A percentile compares a stretch with the other conserved stretches of the same genome.
Evolutionary conservation across 2,797 vertebrate species (phyloP).

Genomic region (Taeniopygia guttata): DNA sequence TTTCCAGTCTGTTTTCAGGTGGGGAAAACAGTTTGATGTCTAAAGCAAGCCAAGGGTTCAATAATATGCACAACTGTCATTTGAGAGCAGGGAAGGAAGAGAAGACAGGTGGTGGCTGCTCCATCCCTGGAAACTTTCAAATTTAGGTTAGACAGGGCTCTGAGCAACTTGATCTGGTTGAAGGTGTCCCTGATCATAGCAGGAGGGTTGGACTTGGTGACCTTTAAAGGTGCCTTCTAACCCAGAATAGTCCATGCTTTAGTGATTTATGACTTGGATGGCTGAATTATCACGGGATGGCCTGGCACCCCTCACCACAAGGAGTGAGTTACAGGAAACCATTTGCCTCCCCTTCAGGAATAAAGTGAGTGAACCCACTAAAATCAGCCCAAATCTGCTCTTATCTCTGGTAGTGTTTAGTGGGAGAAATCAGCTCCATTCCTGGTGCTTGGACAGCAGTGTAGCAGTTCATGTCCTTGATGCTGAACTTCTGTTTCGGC

Average conservation of each 20-base stretch:
- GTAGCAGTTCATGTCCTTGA: not conserved
- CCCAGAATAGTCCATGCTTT: not conserved
- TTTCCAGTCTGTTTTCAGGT: not conserved
- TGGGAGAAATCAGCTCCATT: not conserved
- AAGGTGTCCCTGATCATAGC: not conserved
- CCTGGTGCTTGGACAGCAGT: not conserved
- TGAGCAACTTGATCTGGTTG: not conserved
- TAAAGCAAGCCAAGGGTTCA: not conserved
- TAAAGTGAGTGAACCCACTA: not conserved
- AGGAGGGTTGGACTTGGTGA: not conserved
- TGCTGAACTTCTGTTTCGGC: not conserved
- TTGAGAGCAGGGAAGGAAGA: not conserved
- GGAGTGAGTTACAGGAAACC: not conserved
- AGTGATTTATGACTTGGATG: not conserved
- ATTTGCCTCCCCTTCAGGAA: not conserved
- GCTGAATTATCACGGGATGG: not conserved
- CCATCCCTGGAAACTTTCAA: not conserved
- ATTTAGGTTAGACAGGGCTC: not conserved
- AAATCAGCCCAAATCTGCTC: not conserved
- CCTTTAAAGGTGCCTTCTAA: not conserved
- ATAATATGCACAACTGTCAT: not conserved
- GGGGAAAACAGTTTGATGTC: not conserved
- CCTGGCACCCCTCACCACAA: accelerated
- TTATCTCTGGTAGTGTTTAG: not conserved
- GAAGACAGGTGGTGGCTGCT: not conserved